Base-by-base conservation (phyloP, 2,888 invertebrate species). In the Crepidodera aurea region DNA sequence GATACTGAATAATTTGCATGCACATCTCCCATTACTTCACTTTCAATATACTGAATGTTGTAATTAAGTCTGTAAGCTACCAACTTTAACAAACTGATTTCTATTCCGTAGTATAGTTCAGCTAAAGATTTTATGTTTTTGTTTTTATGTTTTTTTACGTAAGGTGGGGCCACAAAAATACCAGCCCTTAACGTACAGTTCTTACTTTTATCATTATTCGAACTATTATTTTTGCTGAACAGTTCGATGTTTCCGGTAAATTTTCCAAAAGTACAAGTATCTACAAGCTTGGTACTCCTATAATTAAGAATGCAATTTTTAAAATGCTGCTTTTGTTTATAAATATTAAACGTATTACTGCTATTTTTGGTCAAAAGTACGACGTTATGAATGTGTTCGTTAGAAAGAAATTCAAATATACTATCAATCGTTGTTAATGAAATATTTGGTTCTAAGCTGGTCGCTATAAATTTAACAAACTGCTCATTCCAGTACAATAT, bases 151-250 rank as follows among this genome's bases (percentile, higher is more conserved):
- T 58, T 4, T 16, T 77, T 65, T n/a, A 77, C 71, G 62, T 73
- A 79, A 0, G 80, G 80, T 8, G 76, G 76, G 56, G 73, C 73
- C 13, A 74, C 66, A n/a, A 50, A 12, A 40, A 53, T 51, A 0
- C 60, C 60, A 2, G 50, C 62, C 10, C 15, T 46, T 18, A 64
- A 10, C 12, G 58, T 58, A 27, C 60, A 62, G 15, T 48, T 48
- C 19, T 40, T 40, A 6, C 27, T 48, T 12, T 10, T 37, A 8
- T 25, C n/a, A 25, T 25, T 12, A 8, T 19, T 44, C 4, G 16
- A 18, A 16, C 15, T 0, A 6, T 8, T 6, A 2, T 39, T 6
- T 1, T 39, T 40, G 6, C 12, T n/a, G 32, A 54, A 42, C 1
- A 53, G 29, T 2, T 12, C 12, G 15, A 10, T 32, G 10, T 60